Base-by-base conservation (phyloP, 1,140 invertebrate species). In the Trialeurodes vaporariorum region DNA sequence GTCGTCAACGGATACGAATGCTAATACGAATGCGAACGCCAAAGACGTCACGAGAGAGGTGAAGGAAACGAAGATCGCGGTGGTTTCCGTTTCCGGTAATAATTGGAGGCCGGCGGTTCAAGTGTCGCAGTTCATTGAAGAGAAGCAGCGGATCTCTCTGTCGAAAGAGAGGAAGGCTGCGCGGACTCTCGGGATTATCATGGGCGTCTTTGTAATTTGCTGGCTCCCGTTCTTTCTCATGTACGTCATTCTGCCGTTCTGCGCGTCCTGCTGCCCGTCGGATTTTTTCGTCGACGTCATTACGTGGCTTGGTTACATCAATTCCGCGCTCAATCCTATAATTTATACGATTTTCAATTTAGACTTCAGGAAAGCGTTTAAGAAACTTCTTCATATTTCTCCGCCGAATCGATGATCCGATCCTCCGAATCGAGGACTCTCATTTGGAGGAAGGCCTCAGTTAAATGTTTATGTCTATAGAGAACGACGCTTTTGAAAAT, bases 331-430 rank as follows among this genome's bases (percentile, higher is more conserved):
- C 13, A 98, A 98, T 80, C 96, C 96, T 13, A 85, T 98, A 72
- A 98, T 98, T 71, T 98, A 98, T 79, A 97, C 94, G 1, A 96
- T 97, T 76, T 98, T 97, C 78, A 98, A 98, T 80, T 83, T 96
- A 76, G 96, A 98, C 76, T 98, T 98, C 78, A 84, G 95, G 67
- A 84, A 88, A 74, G 94, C 95, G 2, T 98, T 98, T 77, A 93
- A 94, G 75, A 89, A 89, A 76, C 79, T 93, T 25, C 80, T 93
- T 58, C 89, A 87, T 71, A 83, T 92, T 59, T 26, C 25, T 12
- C 2, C 25, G 2, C 2, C 63, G 60, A 61, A 25, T 22, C 25
- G 60, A 25, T 61, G 60, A 61, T 61, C 60, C 60, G 60, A 25
- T n/a, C n/a, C n/a, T n/a, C n/a, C n/a, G n/a, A n/a, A n/a, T n/a